phyloP scores from a whole-genome alignment of 2,888 invertebrate species.

The Parasteatoda lunata region DNA sequence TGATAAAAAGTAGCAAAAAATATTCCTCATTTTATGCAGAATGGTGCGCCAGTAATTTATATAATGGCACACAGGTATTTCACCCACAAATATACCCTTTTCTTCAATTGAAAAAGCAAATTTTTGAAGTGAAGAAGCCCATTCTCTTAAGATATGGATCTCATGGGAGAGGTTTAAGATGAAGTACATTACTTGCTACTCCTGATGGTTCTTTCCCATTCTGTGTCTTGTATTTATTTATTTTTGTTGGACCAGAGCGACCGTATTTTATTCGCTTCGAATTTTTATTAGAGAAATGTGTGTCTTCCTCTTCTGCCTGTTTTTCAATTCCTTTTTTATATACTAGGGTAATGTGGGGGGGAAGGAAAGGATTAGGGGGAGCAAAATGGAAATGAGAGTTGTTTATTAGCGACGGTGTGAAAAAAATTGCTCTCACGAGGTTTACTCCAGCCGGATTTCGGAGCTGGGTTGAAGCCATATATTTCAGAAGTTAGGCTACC shows the following conservation, averaged over 20 bases:
- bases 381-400: slow-evolving; percentile 51
- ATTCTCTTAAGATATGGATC: slow-evolving; percentile 56
- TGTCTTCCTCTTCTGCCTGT: background rate
- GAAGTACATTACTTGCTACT: slow-evolving; percentile 47
- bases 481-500: background rate
- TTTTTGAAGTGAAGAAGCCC: slow-evolving; percentile 16
- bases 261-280: slow-evolving; percentile 58
- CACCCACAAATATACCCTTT: too few species aligned
- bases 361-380: slow-evolving; percentile 8
- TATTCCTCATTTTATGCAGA: slow-evolving; percentile 17
- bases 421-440: slow-evolving; percentile 11
- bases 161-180: slow-evolving; percentile 38
- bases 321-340: background rate
- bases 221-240: slow-evolving; percentile 59
- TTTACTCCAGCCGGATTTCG: too few species aligned
- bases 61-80: background rate
- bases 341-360: slow-evolving; percentile 17
- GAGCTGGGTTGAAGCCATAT: background rate
- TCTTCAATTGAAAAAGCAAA: slow-evolving; percentile 56
- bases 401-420: slow-evolving; percentile 52
- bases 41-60: slow-evolving; percentile 31
- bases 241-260: slow-evolving; percentile 26
- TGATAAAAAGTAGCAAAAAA: slow-evolving; percentile 7
- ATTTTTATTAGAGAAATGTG: slow-evolving; percentile 19
- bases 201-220: slow-evolving; percentile 58